Percentiles rank a stretch among this genome's conserved stretches.
Evolutionary conservation across 2,113 vertebrate genomes (phyloP).

Genomic region (Microcebus tavaratra): DNA sequence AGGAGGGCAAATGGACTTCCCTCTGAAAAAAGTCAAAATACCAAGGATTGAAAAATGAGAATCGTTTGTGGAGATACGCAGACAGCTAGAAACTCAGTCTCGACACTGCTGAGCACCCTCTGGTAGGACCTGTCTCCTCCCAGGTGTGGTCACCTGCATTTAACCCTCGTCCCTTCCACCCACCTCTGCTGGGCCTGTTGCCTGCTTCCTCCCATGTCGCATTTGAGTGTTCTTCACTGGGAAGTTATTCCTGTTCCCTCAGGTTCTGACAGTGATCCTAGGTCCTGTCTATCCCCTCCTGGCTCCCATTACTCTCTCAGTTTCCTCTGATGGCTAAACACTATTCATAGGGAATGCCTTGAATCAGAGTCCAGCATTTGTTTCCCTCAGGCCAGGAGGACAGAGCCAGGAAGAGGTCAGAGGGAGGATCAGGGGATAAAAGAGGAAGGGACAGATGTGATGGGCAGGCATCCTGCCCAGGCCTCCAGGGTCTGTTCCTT

Average conservation of each 20-base stretch:
- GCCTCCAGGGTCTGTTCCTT: not conserved
- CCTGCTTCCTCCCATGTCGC: not conserved
- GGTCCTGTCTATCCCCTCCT: not conserved
- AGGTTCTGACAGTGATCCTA: not conserved
- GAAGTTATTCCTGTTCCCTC: not conserved
- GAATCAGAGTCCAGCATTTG: not conserved
- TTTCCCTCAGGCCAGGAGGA: not conserved
- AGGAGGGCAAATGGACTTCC: constrained; percentile 93
- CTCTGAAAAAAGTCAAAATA: constrained; percentile 86
- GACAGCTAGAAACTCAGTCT: not conserved
- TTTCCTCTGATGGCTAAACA: constrained; percentile 4
- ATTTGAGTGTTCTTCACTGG: not conserved
- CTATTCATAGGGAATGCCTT: not conserved
- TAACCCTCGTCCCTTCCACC: not conserved
- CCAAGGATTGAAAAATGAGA: not conserved
- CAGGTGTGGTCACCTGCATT: not conserved
- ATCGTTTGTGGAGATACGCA: not conserved
- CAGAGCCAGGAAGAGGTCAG: not conserved
- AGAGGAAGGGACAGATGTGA: not conserved
- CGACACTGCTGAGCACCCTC: not conserved
- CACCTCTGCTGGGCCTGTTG: not conserved
- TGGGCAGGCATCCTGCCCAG: not conserved
- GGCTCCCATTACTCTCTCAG: not conserved
- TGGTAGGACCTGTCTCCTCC: not conserved
- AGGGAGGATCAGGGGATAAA: not conserved